Evolutionary conservation across 1,140 invertebrate genomes (phyloP), one percentile per base, ranked within the genome.

Genomic region (Plutomurus gul): DNA sequence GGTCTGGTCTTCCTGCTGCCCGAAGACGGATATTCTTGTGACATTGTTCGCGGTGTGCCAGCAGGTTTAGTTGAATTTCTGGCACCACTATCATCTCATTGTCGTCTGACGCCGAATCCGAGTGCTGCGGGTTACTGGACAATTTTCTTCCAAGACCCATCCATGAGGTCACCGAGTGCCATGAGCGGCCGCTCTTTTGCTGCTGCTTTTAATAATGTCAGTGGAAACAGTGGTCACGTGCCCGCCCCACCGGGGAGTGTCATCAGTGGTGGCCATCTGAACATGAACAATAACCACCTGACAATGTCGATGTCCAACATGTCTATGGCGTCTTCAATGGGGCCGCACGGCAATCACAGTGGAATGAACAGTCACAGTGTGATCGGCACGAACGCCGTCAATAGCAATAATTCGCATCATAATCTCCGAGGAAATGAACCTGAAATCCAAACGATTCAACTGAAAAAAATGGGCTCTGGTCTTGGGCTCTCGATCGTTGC

Each of bases 21-120:
- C 0, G 96, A 98, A 85, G 97, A 99, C 88, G 97, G 97, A 13
- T 99, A 99, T 88, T 97, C 96, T 85, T 97, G 96, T 87, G 97
- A 99, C 88, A 94, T 98, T 46, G 95, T 97, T 56, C 89, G 94
- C 71, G 96, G 96, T 37, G 92, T 97, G 56, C 96, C 96, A 20
- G 92, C 92, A n/a, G 96, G 95, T 6, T 88, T 99, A 25, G 92
- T 94, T 0, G 96, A 99, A 85, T 98, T 98, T 86, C 87, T 99
- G 25, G 91, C 92, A 74, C 95, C 95, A 3, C 88, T 98, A 22
- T 92, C 92, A 56, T 94, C 94, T 7, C 89, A 98, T 33, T 98
- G 96, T 85, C 90, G 95, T 4, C 89, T 98, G 84, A 93, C 94
- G 13, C 91, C 93, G 4, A 96, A 98, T 87, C 94, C 94, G 37